Conservation (phyloP, 2,797 vertebrate genomes). For the Cheirogaleus major region DNA sequence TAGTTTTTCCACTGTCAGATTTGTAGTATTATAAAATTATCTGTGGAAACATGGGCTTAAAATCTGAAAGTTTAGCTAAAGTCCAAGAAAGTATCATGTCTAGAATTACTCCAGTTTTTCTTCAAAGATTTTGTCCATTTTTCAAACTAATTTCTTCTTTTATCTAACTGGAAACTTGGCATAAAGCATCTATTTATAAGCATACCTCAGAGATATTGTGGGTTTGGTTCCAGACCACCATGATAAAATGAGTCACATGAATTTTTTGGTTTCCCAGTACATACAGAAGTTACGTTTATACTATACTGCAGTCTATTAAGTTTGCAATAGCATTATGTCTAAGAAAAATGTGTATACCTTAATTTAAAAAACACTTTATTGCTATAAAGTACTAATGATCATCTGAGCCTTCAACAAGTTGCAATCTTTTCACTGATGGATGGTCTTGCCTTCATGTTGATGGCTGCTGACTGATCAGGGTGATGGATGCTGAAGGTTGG, state of each 20-base stretch:
- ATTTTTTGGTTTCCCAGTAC: not conserved
- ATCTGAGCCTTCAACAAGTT: not conserved
- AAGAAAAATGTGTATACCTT: not conserved
- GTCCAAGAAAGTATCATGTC: not conserved
- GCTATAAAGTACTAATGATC: not conserved
- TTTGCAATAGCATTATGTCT: not conserved
- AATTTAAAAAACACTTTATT: not conserved
- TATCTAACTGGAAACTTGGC: not conserved
- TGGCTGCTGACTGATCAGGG: not conserved
- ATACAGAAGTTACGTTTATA: not conserved
- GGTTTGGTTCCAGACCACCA: not conserved
- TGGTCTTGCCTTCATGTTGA: not conserved
- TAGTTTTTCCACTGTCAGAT: not conserved
- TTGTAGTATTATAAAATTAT: not conserved
- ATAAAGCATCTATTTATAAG: not conserved
- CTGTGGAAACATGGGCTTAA: not conserved
- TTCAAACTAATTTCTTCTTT: not conserved
- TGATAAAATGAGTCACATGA: not conserved
- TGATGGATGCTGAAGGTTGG: not conserved
- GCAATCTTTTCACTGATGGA: not conserved
- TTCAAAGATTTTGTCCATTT: not conserved
- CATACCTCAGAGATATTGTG: not conserved
- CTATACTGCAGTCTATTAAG: not conserved
- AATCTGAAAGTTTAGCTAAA: conserved; percentile 31
- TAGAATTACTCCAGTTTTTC: not conserved